Base-by-base conservation (phyloP, 37 sponge, comb jelly and placozoan genomes). In the Mnemiopsis leidyi region DNA sequence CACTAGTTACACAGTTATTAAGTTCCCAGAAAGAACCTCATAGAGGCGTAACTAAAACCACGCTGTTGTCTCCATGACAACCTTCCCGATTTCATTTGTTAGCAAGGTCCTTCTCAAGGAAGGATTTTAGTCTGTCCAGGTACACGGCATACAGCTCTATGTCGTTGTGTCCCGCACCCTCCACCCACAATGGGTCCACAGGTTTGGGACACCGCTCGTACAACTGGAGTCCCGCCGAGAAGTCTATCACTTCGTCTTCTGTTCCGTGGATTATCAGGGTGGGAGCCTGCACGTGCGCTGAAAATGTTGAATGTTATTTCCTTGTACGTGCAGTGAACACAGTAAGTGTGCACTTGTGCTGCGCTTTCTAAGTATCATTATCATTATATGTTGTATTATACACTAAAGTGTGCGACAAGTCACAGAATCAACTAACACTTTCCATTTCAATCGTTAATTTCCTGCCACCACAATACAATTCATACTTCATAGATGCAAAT, bases 81-180 rank as follows among this genome's bases (percentile, higher is more conserved):
- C 36, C 32, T 16, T 13, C 48, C 69, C 3, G 5, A 26, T 39
- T 32, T 92, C 92, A 68, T 68, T 68, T 92, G 28, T 77, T 68
- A 28, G 95, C 95, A 29, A 96, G 69, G 23, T 97, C 97, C 68
- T 95, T 94, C 33, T 95, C 67, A 67, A 97, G 94, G 68, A 99
- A 99, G 69, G 95, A 95, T 79, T 96, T 94, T 33, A 99, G 92
- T 92, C 99, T 37, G 34, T 97, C 97, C 67, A 99, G 93, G 61
- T 99, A 99, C 37, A 95, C 96, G 33, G 94, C 95, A 94, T 96
- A 99, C 3, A 97, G 93, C 73, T 99, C 99, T n/a, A 99, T 96
- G 85, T 99, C 99, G 93, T 99, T 99, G 94, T 99, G 99, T 0
- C 99, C 99, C 0, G 99, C 99, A 25, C 99, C 99, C 68, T 99